These are phyloP conservation scores for Nesidiocoris tenuis DNA, from an alignment of 2,888 invertebrate genomes.

Conservation along the genomic window DNA sequence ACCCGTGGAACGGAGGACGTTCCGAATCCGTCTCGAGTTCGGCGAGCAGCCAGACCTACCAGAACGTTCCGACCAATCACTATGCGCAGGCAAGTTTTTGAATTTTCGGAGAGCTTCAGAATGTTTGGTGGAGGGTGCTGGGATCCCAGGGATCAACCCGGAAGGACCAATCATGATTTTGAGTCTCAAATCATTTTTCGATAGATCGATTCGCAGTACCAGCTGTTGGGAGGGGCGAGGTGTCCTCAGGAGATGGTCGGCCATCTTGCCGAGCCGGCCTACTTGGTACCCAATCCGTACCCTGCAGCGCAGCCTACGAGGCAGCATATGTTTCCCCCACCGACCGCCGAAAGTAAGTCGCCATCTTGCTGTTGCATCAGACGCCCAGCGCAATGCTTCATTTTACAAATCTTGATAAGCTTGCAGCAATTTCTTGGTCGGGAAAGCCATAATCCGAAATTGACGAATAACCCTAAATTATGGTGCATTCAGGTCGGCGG, in stretches of 20 bases:
- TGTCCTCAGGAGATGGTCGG: neutral
- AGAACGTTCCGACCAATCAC: slow-evolving; percentile 43
- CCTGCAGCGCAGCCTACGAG: neutral
- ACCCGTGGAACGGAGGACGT: slow-evolving; percentile 44
- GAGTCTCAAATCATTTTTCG: too few relatives aligned
- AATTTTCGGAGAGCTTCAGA: too few relatives aligned
- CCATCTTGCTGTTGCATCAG: too few relatives aligned
- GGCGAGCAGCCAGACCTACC: slow-evolving; percentile 51
- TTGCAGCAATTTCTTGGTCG: too few relatives aligned
- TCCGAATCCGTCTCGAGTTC: slow-evolving; percentile 48
- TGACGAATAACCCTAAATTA: too few relatives aligned
- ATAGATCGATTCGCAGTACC: neutral
- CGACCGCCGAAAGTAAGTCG: neutral
- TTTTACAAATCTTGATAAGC: too few relatives aligned
- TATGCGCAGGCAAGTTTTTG: slow-evolving; percentile 41
- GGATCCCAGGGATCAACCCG: too few relatives aligned
- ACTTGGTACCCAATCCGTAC: neutral
- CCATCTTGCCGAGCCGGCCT: neutral
- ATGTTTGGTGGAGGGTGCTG: too few relatives aligned
- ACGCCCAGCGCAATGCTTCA: too few relatives aligned
- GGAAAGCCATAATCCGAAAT: too few relatives aligned
- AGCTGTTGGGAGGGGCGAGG: neutral
- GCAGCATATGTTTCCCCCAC: neutral
- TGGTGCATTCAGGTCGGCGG: slow-evolving; percentile 11
- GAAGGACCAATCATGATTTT: too few relatives aligned